A percentile compares a stretch with the other conserved stretches of the same genome.
These are phyloP conservation scores for Ochotona princeps DNA, from an alignment of 2,113 vertebrate genomes.

Conservation along the genomic window DNA sequence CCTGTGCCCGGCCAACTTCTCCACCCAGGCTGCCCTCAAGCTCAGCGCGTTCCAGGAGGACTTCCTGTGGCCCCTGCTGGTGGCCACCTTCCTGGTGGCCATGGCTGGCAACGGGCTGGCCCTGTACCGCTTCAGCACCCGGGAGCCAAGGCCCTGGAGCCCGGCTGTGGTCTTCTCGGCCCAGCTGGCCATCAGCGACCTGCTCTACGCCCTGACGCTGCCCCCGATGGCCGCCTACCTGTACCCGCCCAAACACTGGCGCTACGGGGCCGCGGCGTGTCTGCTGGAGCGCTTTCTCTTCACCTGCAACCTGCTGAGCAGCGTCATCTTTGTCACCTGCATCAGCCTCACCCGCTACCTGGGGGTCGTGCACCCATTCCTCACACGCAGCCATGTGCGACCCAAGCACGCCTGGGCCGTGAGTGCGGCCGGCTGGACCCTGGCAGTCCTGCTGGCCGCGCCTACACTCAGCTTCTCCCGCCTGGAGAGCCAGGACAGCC, in stretches of 20 bases:
- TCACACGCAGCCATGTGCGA: slow-evolving; percentile 76
- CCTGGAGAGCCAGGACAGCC: neutral
- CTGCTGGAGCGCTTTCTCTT: slow-evolving; percentile 90
- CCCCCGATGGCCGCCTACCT: slow-evolving; percentile 88
- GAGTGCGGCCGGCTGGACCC: slow-evolving; percentile 83
- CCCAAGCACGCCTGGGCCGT: slow-evolving; percentile 83
- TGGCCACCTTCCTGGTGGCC: slow-evolving; percentile 46
- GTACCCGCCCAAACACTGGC: slow-evolving; percentile 82
- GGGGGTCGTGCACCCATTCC: slow-evolving; percentile 88
- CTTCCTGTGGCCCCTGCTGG: slow-evolving; percentile 73
- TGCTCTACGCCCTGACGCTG: slow-evolving; percentile 88
- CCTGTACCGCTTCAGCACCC: slow-evolving; percentile 26
- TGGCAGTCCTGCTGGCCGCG: slow-evolving; percentile 80
- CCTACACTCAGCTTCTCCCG: slow-evolving; percentile 86
- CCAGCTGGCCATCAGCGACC: slow-evolving; percentile 89
- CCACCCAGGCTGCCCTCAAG: fast-evolving
- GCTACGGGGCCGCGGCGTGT: slow-evolving; percentile 82
- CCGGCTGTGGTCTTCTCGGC: slow-evolving; percentile 87
- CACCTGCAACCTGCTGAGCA: slow-evolving; percentile 89
- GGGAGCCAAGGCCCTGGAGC: slow-evolving; percentile 84
- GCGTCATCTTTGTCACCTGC: slow-evolving; percentile 89
- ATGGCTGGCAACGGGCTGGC: slow-evolving; percentile 68
- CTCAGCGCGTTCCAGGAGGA: slow-evolving; percentile 47
- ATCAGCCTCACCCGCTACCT: slow-evolving; percentile 91
- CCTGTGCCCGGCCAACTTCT: neutral